These are phyloP conservation scores for Acanthosepion esculentum DNA, from an alignment of 2,888 invertebrate species.

Conservation along the genomic window DNA sequence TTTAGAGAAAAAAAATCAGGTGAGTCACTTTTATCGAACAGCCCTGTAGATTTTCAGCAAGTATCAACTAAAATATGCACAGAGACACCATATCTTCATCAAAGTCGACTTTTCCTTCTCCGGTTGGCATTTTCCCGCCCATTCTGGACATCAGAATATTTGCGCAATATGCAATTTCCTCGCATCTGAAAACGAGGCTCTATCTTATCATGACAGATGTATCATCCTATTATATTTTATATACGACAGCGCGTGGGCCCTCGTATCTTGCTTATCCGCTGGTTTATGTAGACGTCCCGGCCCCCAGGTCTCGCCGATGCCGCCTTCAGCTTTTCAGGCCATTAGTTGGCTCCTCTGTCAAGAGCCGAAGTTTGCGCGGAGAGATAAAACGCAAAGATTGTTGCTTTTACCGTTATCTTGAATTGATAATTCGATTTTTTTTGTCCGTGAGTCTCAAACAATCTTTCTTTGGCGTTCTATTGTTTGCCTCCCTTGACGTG, in stretches of 20 bases:
- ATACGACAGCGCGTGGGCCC: conserved; percentile 33
- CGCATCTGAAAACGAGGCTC: neutral
- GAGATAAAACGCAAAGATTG: neutral
- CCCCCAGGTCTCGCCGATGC: neutral
- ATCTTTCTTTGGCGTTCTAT: neutral
- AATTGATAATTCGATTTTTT: neutral
- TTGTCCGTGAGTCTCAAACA: neutral
- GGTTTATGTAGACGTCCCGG: neutral
- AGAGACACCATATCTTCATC: no score
- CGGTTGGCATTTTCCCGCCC: neutral
- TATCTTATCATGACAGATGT: neutral
- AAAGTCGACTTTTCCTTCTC: neutral
- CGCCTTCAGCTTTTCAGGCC: neutral
- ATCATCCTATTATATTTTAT: neutral
- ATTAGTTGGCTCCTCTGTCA: conserved; percentile 20
- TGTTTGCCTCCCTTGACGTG: conserved; percentile 7
- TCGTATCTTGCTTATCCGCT: neutral
- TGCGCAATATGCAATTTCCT: neutral
- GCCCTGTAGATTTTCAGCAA: no score
- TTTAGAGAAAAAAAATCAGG: no score
- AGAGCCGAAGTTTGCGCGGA: neutral
- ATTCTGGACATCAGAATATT: neutral
- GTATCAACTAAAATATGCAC: no score
- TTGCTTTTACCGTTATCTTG: conserved; percentile 6
- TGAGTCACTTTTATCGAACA: no score